phyloP scores from a whole-genome alignment of 64 coral and sea anemone genomes.

The Montipora efflorescens region DNA sequence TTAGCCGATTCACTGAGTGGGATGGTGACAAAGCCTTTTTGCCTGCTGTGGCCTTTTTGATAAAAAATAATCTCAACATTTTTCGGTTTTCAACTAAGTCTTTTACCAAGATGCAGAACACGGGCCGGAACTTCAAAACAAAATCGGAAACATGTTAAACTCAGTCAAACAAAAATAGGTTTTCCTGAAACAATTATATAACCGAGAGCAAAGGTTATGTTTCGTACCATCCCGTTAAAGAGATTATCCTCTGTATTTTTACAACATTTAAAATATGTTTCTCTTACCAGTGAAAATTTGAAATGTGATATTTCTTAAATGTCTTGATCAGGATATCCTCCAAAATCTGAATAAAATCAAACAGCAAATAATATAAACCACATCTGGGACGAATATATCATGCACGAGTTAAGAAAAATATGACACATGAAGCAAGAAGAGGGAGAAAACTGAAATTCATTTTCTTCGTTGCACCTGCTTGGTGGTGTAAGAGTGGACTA shows the following conservation, averaged over 20 bases:
- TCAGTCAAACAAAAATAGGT: background rate
- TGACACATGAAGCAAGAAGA: background rate
- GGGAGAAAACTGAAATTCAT: background rate
- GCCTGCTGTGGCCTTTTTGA: no score
- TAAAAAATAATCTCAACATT: no score
- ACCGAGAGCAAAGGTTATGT: background rate
- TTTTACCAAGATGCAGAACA: no score
- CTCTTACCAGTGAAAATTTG: background rate
- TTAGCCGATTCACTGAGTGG: no score
- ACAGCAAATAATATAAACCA: background rate
- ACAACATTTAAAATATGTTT: background rate
- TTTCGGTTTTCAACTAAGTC: no score
- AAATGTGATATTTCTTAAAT: background rate
- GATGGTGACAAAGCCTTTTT: no score
- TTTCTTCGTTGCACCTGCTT: constrained; percentile 14
- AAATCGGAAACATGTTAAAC: background rate
- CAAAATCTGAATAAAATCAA: background rate
- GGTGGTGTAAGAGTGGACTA: background rate
- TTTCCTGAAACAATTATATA: background rate
- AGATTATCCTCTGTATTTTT: background rate
- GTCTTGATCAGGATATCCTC: background rate
- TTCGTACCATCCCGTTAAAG: background rate
- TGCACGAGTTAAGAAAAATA: background rate
- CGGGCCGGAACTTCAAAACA: no score
- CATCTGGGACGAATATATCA: background rate